phyloP scores from a whole-genome alignment of 2,888 invertebrate species.

The Bedellia somnulentella region DNA sequence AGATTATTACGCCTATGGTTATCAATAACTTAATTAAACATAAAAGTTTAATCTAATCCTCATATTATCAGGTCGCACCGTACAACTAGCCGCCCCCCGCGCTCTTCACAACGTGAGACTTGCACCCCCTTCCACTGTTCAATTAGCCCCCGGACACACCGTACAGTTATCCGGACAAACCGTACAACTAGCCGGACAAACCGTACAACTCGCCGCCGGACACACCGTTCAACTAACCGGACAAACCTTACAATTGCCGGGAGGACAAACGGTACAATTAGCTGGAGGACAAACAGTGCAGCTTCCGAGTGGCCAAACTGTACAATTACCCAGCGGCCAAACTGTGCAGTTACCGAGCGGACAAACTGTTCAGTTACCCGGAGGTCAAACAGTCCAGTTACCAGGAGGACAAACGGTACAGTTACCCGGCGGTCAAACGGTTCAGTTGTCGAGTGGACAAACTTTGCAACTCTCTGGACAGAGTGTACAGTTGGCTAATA shows the following conservation, averaged over 20 bases:
- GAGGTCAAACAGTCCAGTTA: conserved; percentile 35
- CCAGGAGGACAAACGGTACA: conserved; percentile 37
- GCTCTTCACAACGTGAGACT: conserved; percentile 30
- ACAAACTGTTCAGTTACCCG: conserved; percentile 40
- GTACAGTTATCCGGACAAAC: conserved; percentile 37
- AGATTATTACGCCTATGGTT: too few species aligned
- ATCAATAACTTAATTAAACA: too few species aligned
- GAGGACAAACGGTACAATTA: conserved; percentile 36
- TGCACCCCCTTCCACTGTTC: conserved; percentile 20
- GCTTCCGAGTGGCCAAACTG: conserved; percentile 27
- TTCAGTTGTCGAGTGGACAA: conserved; percentile 33
- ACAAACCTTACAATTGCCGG: conserved; percentile 49
- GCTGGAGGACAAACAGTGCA: conserved; percentile 31
- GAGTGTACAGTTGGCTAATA: conserved; percentile 13
- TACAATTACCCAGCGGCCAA: conserved; percentile 17
- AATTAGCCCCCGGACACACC: conserved; percentile 22
- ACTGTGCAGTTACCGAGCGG: conserved; percentile 22
- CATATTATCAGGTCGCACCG: conserved; percentile 43
- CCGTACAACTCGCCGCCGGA: conserved; percentile 32
- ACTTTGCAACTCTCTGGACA: conserved; percentile 15
- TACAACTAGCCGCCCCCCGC: conserved; percentile 34
- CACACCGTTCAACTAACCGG: conserved; percentile 43
- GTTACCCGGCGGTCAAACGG: conserved; percentile 32
- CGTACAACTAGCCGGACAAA: conserved; percentile 39
- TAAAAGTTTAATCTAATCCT: too few species aligned